A percentile compares a stretch with the other conserved stretches of the same genome.
phyloP scores from a whole-genome alignment of 1,140 invertebrate species.

The Drosophila biarmipes region DNA sequence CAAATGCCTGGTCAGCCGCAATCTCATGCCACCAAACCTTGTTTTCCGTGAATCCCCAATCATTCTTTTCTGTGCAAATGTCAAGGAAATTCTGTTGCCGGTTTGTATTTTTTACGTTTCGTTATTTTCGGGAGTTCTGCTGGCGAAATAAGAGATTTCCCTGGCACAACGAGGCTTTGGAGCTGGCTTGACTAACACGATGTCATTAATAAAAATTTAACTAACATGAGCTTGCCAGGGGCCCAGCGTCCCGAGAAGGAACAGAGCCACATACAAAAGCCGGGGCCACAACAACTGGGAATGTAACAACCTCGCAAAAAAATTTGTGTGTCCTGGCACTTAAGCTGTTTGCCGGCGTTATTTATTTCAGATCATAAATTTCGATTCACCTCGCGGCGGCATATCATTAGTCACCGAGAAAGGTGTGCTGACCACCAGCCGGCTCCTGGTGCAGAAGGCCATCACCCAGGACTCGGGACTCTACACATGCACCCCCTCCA shows the following conservation, averaged over 20 bases:
- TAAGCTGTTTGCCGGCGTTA: conserved; percentile 58
- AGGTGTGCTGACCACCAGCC: conserved; percentile 91
- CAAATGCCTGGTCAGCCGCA: conserved; percentile 4
- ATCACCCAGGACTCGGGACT: conserved; percentile 90
- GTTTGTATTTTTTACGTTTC: conserved; percentile 6
- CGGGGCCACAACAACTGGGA: conserved; percentile 2
- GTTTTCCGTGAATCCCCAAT: not conserved
- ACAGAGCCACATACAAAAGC: not conserved
- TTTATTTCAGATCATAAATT: conserved; percentile 89
- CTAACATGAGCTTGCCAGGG: conserved; percentile 46
- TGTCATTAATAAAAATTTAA: conserved; percentile 76
- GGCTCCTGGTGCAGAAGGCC: conserved; percentile 92
- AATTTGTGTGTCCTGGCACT: conserved; percentile 42
- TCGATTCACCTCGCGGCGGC: conserved; percentile 91
- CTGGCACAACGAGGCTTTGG: conserved; percentile 24
- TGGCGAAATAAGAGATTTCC: conserved; percentile 26
- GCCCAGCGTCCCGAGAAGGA: conserved; percentile 7
- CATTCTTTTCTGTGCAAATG: conserved; percentile 14
- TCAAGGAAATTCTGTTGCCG: conserved; percentile 24
- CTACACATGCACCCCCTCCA: conserved; percentile 91
- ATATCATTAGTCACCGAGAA: conserved; percentile 93
- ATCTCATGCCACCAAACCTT: not conserved
- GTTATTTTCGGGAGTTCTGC: conserved; percentile 6
- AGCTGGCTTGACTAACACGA: conserved; percentile 49
- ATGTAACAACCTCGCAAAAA: not conserved